A percentile compares a stretch with the other conserved stretches of the same genome.
These are phyloP conservation scores for Chromis chromis DNA, from an alignment of 2,797 vertebrate species.

Conservation along the genomic window DNA sequence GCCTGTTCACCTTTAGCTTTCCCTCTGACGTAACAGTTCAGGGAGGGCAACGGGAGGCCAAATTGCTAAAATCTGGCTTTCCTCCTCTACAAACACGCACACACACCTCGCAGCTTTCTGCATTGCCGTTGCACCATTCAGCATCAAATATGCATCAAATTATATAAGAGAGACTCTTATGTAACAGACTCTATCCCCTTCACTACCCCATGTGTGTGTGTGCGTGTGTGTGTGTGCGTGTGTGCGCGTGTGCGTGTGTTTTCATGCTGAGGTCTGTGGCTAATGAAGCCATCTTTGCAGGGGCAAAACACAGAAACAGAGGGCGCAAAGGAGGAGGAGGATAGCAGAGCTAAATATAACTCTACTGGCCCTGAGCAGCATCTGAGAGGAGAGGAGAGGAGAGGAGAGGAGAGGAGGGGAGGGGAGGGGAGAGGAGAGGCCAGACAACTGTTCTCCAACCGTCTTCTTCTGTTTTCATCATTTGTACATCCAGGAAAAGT, in stretches of 20 bases:
- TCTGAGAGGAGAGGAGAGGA: conserved; percentile 29
- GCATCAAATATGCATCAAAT: conserved; percentile 84
- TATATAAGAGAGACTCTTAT: conserved; percentile 78
- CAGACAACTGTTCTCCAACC: not conserved
- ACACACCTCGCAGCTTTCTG: conserved; percentile 34
- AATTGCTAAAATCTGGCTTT: conserved; percentile 39
- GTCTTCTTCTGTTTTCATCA: not conserved
- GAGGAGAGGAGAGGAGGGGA: not conserved
- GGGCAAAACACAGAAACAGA: conserved; percentile 65
- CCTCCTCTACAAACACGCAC: conserved; percentile 22
- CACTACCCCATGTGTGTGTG: conserved; percentile 33
- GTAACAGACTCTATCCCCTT: conserved; percentile 64
- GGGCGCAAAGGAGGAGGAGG: conserved; percentile 28
- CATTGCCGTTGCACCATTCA: conserved; percentile 44
- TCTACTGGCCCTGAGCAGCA: conserved; percentile 57
- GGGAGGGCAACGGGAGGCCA: conserved; percentile 41
- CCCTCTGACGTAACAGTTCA: conserved; percentile 52
- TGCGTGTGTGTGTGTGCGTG: conserved; percentile 44
- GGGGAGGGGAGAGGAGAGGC: not conserved
- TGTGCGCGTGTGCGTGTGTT: conserved; percentile 41
- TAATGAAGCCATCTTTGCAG: conserved; percentile 79
- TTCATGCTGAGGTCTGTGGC: conserved; percentile 67
- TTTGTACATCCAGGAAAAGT: not conserved
- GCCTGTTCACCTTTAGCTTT: conserved; percentile 42
- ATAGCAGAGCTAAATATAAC: conserved; percentile 73